Percentiles rank a stretch among this genome's conserved stretches.
These are phyloP conservation scores for Amiota minor DNA, from an alignment of 2,888 invertebrate genomes.

Conservation along the genomic window DNA sequence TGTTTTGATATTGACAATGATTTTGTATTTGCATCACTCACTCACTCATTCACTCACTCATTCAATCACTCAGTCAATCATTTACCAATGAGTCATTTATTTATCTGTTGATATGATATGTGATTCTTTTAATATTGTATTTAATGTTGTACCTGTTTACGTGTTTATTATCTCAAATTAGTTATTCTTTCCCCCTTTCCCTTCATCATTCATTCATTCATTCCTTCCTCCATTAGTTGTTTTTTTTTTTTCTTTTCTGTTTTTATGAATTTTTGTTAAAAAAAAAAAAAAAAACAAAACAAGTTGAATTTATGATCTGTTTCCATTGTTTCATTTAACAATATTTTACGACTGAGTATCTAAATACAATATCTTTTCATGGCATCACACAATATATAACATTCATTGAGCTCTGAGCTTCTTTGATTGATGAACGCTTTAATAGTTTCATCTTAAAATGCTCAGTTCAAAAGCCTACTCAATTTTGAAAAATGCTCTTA, in stretches of 20 bases:
- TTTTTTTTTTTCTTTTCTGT: background rate
- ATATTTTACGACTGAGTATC: too few relatives aligned
- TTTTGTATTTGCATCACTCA: too few relatives aligned
- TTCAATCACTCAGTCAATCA: background rate
- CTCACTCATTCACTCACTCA: too few relatives aligned
- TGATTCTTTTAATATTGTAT: background rate
- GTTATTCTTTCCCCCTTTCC: background rate
- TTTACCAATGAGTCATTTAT: background rate
- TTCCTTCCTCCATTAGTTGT: background rate
- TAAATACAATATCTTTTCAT: too few relatives aligned
- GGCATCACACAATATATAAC: background rate
- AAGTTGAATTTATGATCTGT: too few relatives aligned
- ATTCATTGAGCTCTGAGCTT: background rate
- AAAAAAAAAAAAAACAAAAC: too few relatives aligned
- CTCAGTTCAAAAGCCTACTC: background rate
- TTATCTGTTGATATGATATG: background rate
- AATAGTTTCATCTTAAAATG: background rate
- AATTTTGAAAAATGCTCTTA: background rate
- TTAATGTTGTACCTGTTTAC: slow-evolving; percentile 6
- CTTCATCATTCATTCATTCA: background rate
- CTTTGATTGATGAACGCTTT: slow-evolving; percentile 17
- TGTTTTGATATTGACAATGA: background rate
- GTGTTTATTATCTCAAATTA: slow-evolving; percentile 16
- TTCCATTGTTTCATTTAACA: too few relatives aligned
- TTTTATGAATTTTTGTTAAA: background rate